Conservation (phyloP, 2,113 vertebrate genomes). For the Podiceps cristatus region DNA sequence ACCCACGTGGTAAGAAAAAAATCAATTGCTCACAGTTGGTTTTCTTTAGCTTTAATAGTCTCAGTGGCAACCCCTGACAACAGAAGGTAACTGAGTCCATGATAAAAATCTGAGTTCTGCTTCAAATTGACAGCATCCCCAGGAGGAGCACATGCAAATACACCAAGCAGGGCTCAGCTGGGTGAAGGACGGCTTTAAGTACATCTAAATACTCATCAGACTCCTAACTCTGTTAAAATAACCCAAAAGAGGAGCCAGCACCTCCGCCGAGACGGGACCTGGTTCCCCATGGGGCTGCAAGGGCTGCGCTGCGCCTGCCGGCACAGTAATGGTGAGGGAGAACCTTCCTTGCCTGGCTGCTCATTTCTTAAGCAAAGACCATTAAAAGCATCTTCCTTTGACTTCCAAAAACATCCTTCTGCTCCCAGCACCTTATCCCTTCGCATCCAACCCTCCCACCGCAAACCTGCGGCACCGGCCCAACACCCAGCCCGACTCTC, state of each 20-base stretch:
- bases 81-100: not conserved
- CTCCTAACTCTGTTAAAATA: rapidly evolving
- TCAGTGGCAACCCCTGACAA: not conserved
- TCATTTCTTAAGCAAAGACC: not conserved
- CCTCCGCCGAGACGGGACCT: not conserved
- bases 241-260: not conserved
- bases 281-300: rapidly evolving
- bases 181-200: not conserved
- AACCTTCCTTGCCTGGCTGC: not conserved
- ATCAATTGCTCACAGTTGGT: rapidly evolving
- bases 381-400: not conserved
- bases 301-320: not conserved
- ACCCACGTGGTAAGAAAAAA: not conserved
- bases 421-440: not conserved
- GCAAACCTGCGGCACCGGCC: not conserved
- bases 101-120: not conserved
- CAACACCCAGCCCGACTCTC: not conserved
- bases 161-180: not conserved
- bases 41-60: not conserved
- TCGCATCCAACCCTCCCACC: not conserved
- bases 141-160: not conserved
- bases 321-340: rapidly evolving
- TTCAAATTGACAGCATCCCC: not conserved
- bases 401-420: not conserved
- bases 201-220: rapidly evolving